Base-by-base conservation (phyloP, 1,140 invertebrate genomes). In the Ctenoplectra terminalis region DNA sequence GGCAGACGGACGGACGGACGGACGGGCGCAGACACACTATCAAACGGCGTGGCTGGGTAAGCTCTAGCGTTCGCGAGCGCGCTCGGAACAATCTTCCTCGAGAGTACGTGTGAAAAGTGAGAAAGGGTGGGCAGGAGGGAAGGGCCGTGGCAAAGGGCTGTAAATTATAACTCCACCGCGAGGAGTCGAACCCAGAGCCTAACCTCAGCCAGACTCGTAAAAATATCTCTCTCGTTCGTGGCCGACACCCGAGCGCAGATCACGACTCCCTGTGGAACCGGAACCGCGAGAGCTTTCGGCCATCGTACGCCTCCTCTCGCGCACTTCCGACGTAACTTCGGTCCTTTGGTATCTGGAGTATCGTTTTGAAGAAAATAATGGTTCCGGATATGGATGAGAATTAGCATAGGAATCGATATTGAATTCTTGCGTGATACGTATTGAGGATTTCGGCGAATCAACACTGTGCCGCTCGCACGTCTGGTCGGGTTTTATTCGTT, bases 151-250 rank as follows among this genome's bases (percentile, higher is more conserved):
- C 84, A 82, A 82, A 86, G 90, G 92, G 92, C 92, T 92, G 92
- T 93, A 93, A 93, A 93, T 93, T 93, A 92, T 93, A 93, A 93
- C 89, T 92, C 91, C 91, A 92, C 91, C 89, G 91, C 91, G 92
- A 92, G 91, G 89, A 92, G 90, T 91, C 92, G 89, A 92, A 91
- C 88, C 88, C 89, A 85, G 86, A 89, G 90, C 89, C 91, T 90
- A 92, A 92, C 91, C 92, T 92, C 91, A 89, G 88, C 75, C 90
- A 92, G 91, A 92, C 91, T 92, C 92, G 91, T 92, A 93, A 93
- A 93, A 93, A 91, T 90, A 90, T 90, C 76, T 87, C 48, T 52
- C 31, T 37, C 20, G 48, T 70, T 77, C 83, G 82, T 67, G 71
- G 76, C 61, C 81, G 52, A 77, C 66, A 76, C 58, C 69, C 63